Percentiles rank a stretch among this genome's conserved stretches.
Conservation (phyloP, 2,113 vertebrate species). For the Macrotis lagotis region DNA sequence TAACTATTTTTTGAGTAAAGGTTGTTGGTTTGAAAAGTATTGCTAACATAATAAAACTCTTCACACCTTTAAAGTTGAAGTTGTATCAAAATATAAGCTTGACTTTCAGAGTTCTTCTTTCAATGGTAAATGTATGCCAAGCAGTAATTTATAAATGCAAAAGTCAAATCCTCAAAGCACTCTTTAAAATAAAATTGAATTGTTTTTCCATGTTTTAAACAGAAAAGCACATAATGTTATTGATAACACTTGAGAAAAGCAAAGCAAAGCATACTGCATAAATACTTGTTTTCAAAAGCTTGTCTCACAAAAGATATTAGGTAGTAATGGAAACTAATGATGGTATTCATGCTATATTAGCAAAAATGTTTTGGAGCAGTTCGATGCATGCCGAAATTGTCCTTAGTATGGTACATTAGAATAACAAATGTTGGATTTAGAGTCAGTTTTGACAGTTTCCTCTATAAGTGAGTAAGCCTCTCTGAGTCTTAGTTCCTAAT, state of each 20-base stretch:
- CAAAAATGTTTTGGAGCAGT: background rate
- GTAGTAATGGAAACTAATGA: background rate
- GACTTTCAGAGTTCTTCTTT: background rate
- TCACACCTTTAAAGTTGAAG: background rate
- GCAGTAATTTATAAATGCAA: background rate
- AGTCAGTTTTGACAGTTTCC: background rate
- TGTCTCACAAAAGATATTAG: background rate
- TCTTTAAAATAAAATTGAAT: background rate
- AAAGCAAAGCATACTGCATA: background rate
- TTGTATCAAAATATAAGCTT: background rate
- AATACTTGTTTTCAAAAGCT: background rate
- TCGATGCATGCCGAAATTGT: background rate
- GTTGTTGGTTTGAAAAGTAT: background rate
- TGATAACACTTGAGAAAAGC: background rate
- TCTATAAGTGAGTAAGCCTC: background rate
- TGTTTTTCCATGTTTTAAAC: background rate
- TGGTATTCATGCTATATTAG: background rate
- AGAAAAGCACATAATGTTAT: background rate
- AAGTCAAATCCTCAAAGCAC: background rate
- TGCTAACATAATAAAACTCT: background rate
- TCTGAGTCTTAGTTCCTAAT: background rate
- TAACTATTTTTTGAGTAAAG: background rate
- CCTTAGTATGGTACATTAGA: background rate
- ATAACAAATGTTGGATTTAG: background rate
- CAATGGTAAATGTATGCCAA: background rate